phyloP scores from a whole-genome alignment of 2,797 vertebrate species.

The Hafferia zeledoni region DNA sequence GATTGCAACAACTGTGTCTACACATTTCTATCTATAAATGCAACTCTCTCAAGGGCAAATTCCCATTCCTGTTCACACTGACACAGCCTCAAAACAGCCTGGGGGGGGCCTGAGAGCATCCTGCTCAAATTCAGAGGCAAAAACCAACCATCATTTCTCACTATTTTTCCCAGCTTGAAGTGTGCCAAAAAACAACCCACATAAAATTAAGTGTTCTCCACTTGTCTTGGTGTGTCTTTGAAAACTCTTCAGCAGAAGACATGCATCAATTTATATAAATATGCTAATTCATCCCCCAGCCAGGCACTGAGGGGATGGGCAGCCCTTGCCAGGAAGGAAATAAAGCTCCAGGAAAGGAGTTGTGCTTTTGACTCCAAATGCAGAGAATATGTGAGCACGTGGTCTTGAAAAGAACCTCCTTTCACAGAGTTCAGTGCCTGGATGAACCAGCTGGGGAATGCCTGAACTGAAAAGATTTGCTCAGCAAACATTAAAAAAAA shows the following conservation, averaged over 20 bases:
- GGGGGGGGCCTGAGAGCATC: background rate
- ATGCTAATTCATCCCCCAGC: background rate
- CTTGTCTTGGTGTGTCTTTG: background rate
- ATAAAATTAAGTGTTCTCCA: background rate
- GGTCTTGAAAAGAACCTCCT: background rate
- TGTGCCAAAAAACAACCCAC: background rate
- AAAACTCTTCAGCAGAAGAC: background rate
- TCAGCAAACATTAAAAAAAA: background rate
- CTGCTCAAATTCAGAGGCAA: background rate
- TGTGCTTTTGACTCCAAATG: background rate
- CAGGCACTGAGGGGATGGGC: background rate
- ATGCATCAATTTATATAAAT: background rate
- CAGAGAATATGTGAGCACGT: fast-evolving
- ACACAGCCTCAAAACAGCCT: background rate
- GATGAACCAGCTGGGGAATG: background rate
- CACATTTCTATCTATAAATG: background rate
- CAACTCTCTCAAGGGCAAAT: background rate
- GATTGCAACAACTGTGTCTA: background rate
- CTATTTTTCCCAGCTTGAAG: background rate
- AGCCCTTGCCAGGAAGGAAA: background rate
- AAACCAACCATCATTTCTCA: fast-evolving
- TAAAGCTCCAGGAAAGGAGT: background rate
- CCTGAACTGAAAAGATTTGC: background rate
- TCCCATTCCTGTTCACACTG: background rate
- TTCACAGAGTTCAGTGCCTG: background rate